Conservation (phyloP, 2,888 invertebrate genomes). For the Dromius quadrimaculatus region DNA sequence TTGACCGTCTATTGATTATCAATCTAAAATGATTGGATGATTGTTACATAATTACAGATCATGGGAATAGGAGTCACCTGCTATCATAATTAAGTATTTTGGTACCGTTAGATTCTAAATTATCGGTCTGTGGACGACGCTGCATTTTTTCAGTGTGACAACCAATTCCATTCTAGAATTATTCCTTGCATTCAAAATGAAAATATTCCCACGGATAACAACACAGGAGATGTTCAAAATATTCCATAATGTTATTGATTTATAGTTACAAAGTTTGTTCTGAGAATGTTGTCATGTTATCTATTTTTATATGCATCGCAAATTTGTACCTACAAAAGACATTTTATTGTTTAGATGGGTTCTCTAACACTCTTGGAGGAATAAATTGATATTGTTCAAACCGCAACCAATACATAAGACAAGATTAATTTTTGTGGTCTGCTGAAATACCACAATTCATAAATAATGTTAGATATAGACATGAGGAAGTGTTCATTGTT, state of each 20-base stretch:
- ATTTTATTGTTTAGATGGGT: conserved; percentile 16
- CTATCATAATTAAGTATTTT: conserved; percentile 45
- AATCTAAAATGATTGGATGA: conserved; percentile 47
- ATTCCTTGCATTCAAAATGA: not conserved
- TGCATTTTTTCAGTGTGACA: conserved; percentile 8
- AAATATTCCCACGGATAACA: conserved; percentile 12
- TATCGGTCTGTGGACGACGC: conserved; percentile 29
- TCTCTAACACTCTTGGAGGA: conserved; percentile 13
- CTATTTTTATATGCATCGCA: conserved; percentile 8
- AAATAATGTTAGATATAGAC: too few relatives aligned
- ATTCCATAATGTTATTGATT: conserved; percentile 20
- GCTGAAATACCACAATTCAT: too few relatives aligned
- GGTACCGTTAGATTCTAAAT: conserved; percentile 46
- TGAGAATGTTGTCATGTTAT: conserved; percentile 19
- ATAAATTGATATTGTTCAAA: conserved; percentile 5
- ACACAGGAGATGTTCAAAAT: conserved; percentile 17
- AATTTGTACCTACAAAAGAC: not conserved
- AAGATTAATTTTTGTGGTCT: conserved; percentile 12
- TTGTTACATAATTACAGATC: conserved; percentile 44
- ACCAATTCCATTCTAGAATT: not conserved
- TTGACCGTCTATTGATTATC: conserved; percentile 43
- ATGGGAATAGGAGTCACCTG: conserved; percentile 39
- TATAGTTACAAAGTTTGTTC: conserved; percentile 3
- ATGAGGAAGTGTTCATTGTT: too few relatives aligned
- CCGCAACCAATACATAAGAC: not conserved